These are phyloP conservation scores for Stenolophus ochropezus DNA, from an alignment of 2,888 invertebrate genomes.

Conservation along the genomic window DNA sequence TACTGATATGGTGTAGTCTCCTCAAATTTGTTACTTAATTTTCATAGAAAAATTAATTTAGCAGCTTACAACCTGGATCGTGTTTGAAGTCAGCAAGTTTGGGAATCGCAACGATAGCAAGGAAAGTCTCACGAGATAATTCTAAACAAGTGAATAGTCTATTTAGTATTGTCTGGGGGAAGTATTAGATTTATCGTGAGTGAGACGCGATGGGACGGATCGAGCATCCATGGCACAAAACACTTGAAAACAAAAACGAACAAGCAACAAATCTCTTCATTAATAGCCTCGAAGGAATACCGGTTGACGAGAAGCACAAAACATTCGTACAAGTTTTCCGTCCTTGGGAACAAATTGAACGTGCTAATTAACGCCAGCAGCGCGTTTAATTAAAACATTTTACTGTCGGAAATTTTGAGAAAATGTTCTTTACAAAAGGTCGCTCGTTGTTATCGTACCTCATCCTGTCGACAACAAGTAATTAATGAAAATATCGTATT, in stretches of 20 bases:
- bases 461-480: slow-evolving; percentile 27
- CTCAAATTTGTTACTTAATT: too few relatives aligned
- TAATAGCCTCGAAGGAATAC: slow-evolving; percentile 47
- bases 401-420: slow-evolving; percentile 55
- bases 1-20: too few relatives aligned
- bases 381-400: slow-evolving; percentile 57
- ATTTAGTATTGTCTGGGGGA: slow-evolving; percentile 20
- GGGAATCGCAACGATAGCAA: not conserved
- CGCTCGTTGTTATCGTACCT: slow-evolving; percentile 25
- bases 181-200: slow-evolving; percentile 23
- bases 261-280: slow-evolving; percentile 50
- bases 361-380: slow-evolving; percentile 52
- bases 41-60: too few relatives aligned
- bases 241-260: slow-evolving; percentile 50
- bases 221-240: slow-evolving; percentile 30
- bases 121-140: slow-evolving; percentile 26
- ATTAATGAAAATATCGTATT: slow-evolving; percentile 53
- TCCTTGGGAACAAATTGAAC: slow-evolving; percentile 57
- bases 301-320: slow-evolving; percentile 29
- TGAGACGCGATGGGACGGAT: slow-evolving; percentile 21
- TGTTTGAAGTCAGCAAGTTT: not conserved
- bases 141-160: slow-evolving; percentile 23
- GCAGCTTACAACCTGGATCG: not conserved
- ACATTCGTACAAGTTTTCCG: slow-evolving; percentile 43
- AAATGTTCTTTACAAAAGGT: slow-evolving; percentile 33